These are phyloP conservation scores for Eupithecia centaureata DNA, from an alignment of 2,888 invertebrate genomes.

Conservation along the genomic window DNA sequence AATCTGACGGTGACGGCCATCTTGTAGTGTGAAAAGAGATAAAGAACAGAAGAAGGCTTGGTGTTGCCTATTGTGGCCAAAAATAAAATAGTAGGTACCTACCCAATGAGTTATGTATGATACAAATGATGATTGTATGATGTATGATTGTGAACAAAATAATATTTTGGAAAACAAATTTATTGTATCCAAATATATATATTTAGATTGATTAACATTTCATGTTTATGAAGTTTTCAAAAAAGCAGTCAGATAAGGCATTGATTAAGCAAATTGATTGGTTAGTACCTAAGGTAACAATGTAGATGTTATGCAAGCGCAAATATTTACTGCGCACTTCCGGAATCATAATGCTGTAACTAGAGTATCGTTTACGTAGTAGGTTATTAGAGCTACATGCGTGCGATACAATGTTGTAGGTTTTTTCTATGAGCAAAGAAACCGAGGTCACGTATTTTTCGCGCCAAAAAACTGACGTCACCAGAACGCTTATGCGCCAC, in stretches of 20 bases:
- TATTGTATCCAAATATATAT: no score
- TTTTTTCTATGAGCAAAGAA: background rate
- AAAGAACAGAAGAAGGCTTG: background rate
- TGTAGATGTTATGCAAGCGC: background rate
- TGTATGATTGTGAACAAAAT: no score
- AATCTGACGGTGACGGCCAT: conserved; percentile 10
- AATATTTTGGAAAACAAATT: background rate
- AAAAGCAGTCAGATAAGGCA: background rate
- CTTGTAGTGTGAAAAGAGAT: background rate
- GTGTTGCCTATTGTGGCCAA: conserved; percentile 4
- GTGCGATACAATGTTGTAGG: background rate
- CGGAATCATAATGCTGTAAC: background rate
- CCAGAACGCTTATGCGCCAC: background rate
- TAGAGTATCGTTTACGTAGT: background rate
- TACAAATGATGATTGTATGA: no score
- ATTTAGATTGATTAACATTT: no score
- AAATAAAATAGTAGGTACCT: no score
- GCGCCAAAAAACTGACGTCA: background rate
- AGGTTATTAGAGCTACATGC: background rate
- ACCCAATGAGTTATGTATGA: no score
- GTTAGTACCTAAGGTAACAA: no score
- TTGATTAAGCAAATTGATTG: no score
- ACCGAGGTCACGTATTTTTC: background rate
- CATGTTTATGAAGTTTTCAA: background rate
- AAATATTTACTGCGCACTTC: conserved; percentile 11